A percentile compares a stretch with the other conserved stretches of the same genome.
Evolutionary conservation across 2,888 invertebrate genomes (phyloP).

Genomic region (Lamproptera curius): DNA sequence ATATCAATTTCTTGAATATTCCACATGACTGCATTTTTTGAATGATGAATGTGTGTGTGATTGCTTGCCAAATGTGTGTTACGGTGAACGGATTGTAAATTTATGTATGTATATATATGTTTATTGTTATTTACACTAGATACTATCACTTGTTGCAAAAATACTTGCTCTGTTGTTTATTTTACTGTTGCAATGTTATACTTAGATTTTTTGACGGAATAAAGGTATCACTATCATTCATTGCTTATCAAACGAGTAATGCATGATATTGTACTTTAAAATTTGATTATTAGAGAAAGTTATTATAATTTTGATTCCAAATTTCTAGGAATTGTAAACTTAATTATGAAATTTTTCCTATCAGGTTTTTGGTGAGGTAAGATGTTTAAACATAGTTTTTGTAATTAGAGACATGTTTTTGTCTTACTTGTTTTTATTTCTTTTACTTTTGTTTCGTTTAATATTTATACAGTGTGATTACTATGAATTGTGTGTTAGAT

Average conservation of each 20-base stretch:
- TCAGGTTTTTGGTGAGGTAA: constrained; percentile 71
- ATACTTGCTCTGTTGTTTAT: background rate
- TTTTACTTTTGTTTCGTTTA: constrained; percentile 27
- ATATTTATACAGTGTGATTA: too few species aligned
- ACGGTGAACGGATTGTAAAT: constrained; percentile 28
- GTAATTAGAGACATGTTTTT: constrained; percentile 49
- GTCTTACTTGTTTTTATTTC: constrained; percentile 42
- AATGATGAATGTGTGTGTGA: background rate
- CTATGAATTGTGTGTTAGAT: background rate
- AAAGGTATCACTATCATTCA: too few species aligned
- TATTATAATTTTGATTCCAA: too few species aligned
- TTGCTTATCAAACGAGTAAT: too few species aligned
- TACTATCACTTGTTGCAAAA: background rate
- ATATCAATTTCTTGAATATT: background rate
- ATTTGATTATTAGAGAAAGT: too few species aligned
- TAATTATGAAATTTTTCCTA: constrained; percentile 50
- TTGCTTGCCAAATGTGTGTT: too few species aligned
- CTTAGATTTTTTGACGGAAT: too few species aligned
- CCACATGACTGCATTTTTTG: background rate
- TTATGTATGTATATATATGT: constrained; percentile 34
- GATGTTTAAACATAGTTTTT: constrained; percentile 54
- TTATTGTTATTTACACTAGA: background rate
- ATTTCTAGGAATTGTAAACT: constrained; percentile 22
- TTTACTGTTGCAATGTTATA: too few species aligned
- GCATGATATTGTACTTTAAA: too few species aligned